A percentile compares a stretch with the other conserved stretches of the same genome.
These are phyloP conservation scores for Oenanthe oenanthe DNA, from an alignment of 2,113 vertebrate genomes.

Conservation along the genomic window DNA sequence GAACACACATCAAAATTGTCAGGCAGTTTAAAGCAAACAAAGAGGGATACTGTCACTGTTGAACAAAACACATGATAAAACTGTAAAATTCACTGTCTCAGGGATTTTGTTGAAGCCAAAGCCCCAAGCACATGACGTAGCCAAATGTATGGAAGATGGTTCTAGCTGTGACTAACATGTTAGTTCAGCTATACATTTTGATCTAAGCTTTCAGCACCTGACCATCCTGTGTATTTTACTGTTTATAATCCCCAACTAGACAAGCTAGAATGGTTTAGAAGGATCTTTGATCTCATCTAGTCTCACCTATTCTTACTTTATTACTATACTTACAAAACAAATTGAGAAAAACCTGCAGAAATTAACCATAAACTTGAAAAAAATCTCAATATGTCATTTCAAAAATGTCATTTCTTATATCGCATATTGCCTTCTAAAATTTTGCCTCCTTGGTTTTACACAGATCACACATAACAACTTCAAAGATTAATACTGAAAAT, in stretches of 20 bases:
- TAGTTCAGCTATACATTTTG: neutral
- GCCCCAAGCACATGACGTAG: accelerated
- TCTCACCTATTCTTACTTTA: neutral
- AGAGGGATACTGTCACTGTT: neutral
- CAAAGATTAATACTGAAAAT: neutral
- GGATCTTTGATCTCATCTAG: neutral
- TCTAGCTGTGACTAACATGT: neutral
- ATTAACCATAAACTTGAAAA: neutral
- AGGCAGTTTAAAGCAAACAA: neutral
- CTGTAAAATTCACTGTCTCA: neutral
- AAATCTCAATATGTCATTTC: neutral
- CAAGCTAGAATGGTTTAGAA: neutral
- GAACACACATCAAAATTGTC: neutral
- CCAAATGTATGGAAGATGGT: neutral
- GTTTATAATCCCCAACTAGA: neutral
- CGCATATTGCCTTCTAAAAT: neutral
- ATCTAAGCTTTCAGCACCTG: neutral
- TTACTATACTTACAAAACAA: neutral
- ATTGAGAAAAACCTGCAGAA: neutral
- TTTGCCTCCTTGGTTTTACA: neutral
- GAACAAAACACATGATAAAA: neutral
- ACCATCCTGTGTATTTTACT: neutral
- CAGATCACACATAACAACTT: accelerated
- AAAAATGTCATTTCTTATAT: neutral
- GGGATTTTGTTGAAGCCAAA: neutral